phyloP scores from a whole-genome alignment of 2,888 invertebrate genomes.

The Apamea epomidion region DNA sequence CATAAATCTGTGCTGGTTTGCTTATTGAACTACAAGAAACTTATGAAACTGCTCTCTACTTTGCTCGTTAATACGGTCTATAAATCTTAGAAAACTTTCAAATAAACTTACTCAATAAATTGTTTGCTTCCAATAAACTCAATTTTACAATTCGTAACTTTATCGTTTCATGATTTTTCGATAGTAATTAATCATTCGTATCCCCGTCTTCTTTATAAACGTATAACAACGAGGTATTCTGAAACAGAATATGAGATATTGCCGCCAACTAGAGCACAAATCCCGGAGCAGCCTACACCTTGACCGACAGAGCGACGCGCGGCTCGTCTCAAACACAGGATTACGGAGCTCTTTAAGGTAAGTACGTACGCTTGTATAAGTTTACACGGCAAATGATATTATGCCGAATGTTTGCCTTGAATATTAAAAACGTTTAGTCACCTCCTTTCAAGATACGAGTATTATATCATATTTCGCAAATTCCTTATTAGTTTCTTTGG shows the following conservation, averaged over 20 bases:
- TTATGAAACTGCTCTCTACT: neutral
- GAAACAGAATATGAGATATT: neutral
- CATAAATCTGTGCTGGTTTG: neutral
- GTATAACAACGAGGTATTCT: neutral
- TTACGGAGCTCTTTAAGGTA: slow-evolving; percentile 8
- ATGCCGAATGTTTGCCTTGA: neutral
- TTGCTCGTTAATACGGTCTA: neutral
- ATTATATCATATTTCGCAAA: neutral
- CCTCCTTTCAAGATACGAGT: neutral
- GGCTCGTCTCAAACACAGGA: neutral
- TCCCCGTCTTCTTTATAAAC: neutral
- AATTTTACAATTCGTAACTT: no score
- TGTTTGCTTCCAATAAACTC: neutral
- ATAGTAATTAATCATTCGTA: neutral
- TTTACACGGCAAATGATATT: slow-evolving; percentile 7
- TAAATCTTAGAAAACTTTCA: neutral
- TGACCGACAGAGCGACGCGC: slow-evolving; percentile 12
- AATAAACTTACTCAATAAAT: neutral
- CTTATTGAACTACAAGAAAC: neutral
- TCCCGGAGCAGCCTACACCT: neutral
- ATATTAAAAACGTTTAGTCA: neutral
- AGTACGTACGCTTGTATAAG: neutral
- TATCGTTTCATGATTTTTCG: neutral
- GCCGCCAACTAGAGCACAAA: slow-evolving; percentile 7
- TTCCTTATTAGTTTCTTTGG: no score